Evolutionary conservation across 2,113 vertebrate genomes (phyloP).

Genomic region (Mormoops blainvillei): DNA sequence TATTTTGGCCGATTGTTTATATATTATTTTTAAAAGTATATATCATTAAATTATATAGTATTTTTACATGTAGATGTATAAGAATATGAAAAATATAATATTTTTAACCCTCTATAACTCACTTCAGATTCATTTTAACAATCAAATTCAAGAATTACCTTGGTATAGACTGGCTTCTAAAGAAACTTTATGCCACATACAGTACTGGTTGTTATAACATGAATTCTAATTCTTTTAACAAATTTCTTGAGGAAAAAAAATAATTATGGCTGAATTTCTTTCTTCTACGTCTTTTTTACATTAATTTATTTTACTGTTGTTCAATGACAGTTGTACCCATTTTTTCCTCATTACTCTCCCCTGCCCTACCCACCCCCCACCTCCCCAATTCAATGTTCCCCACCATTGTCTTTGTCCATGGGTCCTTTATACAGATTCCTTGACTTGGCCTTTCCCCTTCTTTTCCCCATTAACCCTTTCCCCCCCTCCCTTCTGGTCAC

Average conservation of each 20-base stretch:
- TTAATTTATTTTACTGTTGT: no score
- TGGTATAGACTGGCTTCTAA: neutral
- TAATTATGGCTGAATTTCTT: neutral
- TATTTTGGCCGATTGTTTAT: conserved; percentile 27
- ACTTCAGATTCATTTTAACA: conserved; percentile 33
- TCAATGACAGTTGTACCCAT: no score
- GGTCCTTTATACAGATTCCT: no score
- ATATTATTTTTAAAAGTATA: conserved; percentile 28
- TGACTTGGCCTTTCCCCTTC: no score
- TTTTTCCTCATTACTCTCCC: no score
- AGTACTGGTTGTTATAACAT: neutral
- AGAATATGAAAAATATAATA: neutral
- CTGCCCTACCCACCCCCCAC: no score
- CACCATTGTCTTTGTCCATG: no score
- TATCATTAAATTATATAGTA: neutral
- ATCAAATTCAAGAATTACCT: neutral
- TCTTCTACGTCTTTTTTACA: neutral
- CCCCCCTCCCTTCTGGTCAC: no score
- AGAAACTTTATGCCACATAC: neutral
- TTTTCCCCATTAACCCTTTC: no score
- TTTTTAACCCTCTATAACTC: neutral
- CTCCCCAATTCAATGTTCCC: no score
- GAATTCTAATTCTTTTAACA: neutral
- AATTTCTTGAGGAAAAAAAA: neutral
- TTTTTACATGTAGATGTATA: neutral